These are phyloP conservation scores for Vanessa tameamea DNA, from an alignment of 1,140 invertebrate species.

Conservation along the genomic window DNA sequence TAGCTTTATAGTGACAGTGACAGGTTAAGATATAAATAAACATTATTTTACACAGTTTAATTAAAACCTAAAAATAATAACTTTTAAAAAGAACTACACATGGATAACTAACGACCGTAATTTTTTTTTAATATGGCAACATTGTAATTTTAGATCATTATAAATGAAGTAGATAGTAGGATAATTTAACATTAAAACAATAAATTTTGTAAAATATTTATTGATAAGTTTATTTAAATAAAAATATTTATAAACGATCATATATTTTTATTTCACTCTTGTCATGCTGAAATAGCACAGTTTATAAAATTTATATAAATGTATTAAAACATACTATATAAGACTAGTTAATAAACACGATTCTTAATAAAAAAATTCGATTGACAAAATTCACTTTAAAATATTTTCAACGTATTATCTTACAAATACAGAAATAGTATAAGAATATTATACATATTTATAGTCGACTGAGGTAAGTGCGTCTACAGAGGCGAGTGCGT, in stretches of 20 bases:
- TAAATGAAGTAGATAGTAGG: background rate
- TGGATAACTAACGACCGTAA: no score
- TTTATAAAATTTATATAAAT: background rate
- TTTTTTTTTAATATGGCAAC: no score
- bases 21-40: no score
- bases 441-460: no score
- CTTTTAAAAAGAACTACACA: no score
- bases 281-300: no score
- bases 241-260: conserved; percentile 1
- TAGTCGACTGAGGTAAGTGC: no score
- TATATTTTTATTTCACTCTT: background rate
- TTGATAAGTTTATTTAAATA: conserved; percentile 13
- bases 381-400: conserved; percentile 2
- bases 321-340: background rate
- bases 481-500: no score
- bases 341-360: background rate
- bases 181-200: background rate
- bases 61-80: no score
- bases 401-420: background rate
- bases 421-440: no score
- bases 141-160: background rate
- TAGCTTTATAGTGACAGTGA: no score
- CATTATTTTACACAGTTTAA: no score
- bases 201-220: conserved; percentile 9
- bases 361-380: background rate